Conservation (phyloP, 2,797 vertebrate genomes). For the Todus mexicanus region DNA sequence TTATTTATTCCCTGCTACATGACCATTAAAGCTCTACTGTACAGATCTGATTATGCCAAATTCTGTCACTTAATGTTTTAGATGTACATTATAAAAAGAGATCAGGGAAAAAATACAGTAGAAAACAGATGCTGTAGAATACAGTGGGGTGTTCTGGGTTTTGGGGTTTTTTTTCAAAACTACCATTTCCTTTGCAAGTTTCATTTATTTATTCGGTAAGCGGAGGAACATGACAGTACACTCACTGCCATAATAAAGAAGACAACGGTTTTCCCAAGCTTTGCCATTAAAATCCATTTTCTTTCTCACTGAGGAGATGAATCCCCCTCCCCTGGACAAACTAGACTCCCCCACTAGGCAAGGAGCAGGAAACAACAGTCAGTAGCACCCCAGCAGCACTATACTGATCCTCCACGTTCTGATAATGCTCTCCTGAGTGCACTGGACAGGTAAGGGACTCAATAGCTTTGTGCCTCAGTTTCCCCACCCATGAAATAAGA, state of each 20-base stretch:
- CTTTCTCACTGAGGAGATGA: not conserved
- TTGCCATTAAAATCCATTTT: not conserved
- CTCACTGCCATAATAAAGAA: not conserved
- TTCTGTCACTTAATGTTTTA: slow-evolving; percentile 25
- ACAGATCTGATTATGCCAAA: slow-evolving; percentile 22
- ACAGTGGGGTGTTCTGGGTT: not conserved
- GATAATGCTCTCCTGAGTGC: not conserved
- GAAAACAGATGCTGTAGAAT: slow-evolving; percentile 35
- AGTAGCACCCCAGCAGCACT: not conserved
- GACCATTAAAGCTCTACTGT: slow-evolving; percentile 37
- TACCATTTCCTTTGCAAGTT: not conserved
- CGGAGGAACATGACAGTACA: not conserved
- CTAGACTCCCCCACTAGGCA: not conserved
- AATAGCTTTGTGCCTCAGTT: not conserved
- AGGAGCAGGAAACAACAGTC: not conserved
- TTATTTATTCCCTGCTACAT: slow-evolving; percentile 40
- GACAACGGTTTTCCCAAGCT: not conserved
- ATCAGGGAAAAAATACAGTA: not conserved
- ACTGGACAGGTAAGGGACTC: not conserved
- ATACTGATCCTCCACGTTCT: rapidly evolving
- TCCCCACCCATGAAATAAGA: not conserved
- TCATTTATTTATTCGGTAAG: slow-evolving; percentile 5
- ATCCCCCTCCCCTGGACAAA: not conserved
- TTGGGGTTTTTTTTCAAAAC: not conserved
- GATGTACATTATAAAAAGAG: slow-evolving; percentile 26